Evolutionary conservation across 2,113 vertebrate species (phyloP), one percentile per base, ranked within the genome.

Genomic region (Ictidomys tridecemlineatus): DNA sequence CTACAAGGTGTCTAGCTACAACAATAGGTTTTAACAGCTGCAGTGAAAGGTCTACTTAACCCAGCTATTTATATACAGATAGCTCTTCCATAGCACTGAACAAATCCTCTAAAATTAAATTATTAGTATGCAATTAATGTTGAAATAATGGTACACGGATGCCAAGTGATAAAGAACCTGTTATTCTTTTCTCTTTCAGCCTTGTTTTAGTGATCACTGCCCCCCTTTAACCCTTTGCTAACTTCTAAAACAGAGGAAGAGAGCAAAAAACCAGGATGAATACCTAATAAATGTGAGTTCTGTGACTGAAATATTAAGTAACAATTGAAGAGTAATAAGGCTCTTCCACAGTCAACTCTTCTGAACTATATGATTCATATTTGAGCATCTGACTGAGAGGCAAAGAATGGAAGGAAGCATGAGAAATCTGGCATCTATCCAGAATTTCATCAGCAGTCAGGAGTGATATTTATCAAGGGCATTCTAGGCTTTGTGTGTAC

Each of bases 21-120:
- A 87, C 74, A 97, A 85, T 93, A 78, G 76, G 34, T 95, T 97
- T 92, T 63, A 97, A 92, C 92, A 96, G 92, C 37, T 89, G 45
- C 79, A 92, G 91, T 5, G 5, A 94, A 96, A 96, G 93, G 37
- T 95, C 74, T 97, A 94, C 91, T 97, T 93, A 97, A 90, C 87
- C 63, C 51, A 80, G 28, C 85, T 96, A 92, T 96, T 58, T 97
- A 90, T 97, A 93, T 39, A 74, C 58, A 79, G 34, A 37, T 93
- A 92, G 34, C 95, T 98, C 91, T 98, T 95, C 73, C 91, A 70
- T 69, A 72, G 9, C 78, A 95, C 67, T 88, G 79, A 89, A 67
- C 42, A 88, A 76, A 91, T 63, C 73, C 84, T 86, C 94, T 93
- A 58, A 97, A 97, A 92, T 95, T 79, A 85, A 96, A 80, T 95